These are phyloP conservation scores for Jaculus jaculus DNA, from an alignment of 2,113 vertebrate genomes.

Conservation along the genomic window DNA sequence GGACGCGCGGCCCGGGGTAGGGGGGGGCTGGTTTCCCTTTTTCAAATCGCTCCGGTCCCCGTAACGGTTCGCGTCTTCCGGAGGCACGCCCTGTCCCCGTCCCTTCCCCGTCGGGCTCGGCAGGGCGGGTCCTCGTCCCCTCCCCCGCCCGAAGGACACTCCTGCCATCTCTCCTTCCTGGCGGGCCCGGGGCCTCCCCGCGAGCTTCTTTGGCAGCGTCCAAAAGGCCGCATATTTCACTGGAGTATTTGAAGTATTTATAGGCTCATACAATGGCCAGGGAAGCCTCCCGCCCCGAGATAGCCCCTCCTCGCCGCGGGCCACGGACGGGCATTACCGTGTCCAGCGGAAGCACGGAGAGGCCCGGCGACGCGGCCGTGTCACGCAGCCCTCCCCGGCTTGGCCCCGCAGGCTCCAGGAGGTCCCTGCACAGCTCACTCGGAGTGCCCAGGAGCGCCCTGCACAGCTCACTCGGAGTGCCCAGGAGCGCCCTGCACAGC, in stretches of 20 bases:
- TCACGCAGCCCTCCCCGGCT: background rate
- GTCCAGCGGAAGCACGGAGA: background rate
- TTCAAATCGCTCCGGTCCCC: conserved; percentile 69
- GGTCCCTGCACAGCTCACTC: conserved; percentile 39
- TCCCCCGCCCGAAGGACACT: conserved; percentile 29
- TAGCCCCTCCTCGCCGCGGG: conserved; percentile 11
- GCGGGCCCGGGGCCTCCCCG: background rate
- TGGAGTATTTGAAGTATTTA: conserved; percentile 77
- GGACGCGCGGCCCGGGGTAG: conserved; percentile 16
- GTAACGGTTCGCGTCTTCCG: conserved; percentile 71
- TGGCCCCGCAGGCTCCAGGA: conserved; percentile 56
- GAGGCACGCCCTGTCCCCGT: conserved; percentile 46
- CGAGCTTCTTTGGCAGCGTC: conserved; percentile 70
- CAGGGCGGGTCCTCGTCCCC: conserved; percentile 23
- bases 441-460: too few relatives aligned
- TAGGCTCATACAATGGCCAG: conserved; percentile 62
- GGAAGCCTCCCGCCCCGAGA: conserved; percentile 43
- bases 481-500: too few relatives aligned
- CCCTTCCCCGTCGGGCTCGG: background rate
- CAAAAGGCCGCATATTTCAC: conserved; percentile 70
- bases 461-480: too few relatives aligned
- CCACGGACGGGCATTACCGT: conserved; percentile 27
- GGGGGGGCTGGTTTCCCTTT: conserved; percentile 63
- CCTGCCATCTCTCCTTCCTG: conserved; percentile 56
- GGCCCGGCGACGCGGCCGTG: background rate